Percentiles rank a stretch among this genome's conserved stretches.
phyloP scores from a whole-genome alignment of 2,888 invertebrate species.

The Heliconius hortense region DNA sequence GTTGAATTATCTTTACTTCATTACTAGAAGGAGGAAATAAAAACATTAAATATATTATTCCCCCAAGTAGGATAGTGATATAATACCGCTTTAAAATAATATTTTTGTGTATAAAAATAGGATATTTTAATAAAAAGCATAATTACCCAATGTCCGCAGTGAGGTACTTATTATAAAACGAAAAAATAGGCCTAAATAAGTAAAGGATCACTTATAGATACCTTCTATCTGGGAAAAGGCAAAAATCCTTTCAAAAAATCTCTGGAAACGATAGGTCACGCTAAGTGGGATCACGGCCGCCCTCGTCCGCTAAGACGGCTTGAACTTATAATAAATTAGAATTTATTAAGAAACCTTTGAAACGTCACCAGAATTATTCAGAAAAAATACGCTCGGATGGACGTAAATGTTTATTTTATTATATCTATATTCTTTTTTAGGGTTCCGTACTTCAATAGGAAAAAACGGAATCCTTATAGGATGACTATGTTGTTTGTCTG shows the following conservation, averaged over 20 bases:
- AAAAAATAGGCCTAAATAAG: not conserved
- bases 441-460: not conserved
- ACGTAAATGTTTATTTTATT: slow-evolving; percentile 7
- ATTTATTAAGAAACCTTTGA: slow-evolving; percentile 12
- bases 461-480: too few species aligned
- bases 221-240: slow-evolving; percentile 5
- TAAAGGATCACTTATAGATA: not conserved
- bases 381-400: not conserved
- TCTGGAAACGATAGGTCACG: slow-evolving; percentile 17
- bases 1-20: too few species aligned
- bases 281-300: slow-evolving; percentile 16
- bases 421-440: not conserved
- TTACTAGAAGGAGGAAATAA: too few species aligned
- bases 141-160: not conserved
- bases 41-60: too few species aligned
- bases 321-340: slow-evolving; percentile 19
- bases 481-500: too few species aligned
- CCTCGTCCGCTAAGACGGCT: slow-evolving; percentile 4
- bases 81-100: too few species aligned
- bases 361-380: slow-evolving; percentile 3
- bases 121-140: not conserved
- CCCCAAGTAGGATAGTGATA: too few species aligned
- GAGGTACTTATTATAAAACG: not conserved
- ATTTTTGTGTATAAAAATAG: not conserved
- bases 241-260: slow-evolving; percentile 3